phyloP scores from a whole-genome alignment of 2,888 invertebrate genomes.

The Dione juno region DNA sequence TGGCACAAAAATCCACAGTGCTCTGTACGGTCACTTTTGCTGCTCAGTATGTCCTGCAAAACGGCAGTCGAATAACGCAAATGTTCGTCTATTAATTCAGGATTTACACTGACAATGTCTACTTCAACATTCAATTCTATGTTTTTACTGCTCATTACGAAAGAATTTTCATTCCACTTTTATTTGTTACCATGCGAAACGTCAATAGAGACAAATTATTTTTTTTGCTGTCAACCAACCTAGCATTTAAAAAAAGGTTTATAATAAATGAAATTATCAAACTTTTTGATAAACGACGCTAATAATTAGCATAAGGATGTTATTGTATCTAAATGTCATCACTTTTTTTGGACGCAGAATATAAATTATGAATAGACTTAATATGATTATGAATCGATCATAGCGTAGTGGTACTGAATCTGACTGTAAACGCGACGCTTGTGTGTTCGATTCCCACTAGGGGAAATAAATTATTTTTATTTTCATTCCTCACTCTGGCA shows the following conservation, averaged over 20 bases:
- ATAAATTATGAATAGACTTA: too few species aligned
- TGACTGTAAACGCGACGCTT: too few species aligned
- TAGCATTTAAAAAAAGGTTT: conserved; percentile 13
- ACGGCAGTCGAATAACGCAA: conserved; percentile 59
- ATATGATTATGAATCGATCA: too few species aligned
- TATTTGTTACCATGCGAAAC: conserved; percentile 12
- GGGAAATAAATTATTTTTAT: too few species aligned
- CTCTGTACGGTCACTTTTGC: conserved; percentile 42
- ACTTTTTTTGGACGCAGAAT: not conserved
- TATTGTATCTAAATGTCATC: not conserved
- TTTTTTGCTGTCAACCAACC: conserved; percentile 33
- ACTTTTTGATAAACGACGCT: not conserved
- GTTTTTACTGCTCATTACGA: conserved; percentile 37
- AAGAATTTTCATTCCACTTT: not conserved
- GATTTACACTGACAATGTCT: conserved; percentile 55
- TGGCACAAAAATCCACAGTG: conserved; percentile 66
- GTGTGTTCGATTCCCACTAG: too few species aligned
- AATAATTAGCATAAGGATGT: not conserved
- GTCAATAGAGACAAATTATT: conserved; percentile 42
- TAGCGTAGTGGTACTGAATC: too few species aligned
- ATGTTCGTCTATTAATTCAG: conserved; percentile 58
- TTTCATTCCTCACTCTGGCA: too few species aligned
- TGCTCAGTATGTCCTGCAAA: conserved; percentile 58
- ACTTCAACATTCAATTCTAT: conserved; percentile 51
- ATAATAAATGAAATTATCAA: not conserved